phyloP scores from a whole-genome alignment of 2,113 vertebrate species.

The Heloderma charlesbogerti region DNA sequence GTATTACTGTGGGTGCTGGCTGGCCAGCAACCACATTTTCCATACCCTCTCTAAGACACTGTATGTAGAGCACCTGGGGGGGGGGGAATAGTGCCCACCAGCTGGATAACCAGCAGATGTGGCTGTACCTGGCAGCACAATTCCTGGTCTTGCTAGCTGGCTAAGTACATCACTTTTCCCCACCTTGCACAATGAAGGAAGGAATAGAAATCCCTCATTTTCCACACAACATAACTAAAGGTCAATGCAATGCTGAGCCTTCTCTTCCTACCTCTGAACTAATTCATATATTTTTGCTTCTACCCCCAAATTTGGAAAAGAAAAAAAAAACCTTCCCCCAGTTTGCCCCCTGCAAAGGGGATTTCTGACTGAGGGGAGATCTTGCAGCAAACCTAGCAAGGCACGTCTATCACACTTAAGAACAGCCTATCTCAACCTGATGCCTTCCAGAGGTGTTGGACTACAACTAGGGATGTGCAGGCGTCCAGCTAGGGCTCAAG shows the following conservation, averaged over 20 bases:
- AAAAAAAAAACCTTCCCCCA: neutral
- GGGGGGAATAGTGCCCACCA: neutral
- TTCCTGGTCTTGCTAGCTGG: neutral
- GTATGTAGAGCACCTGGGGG: neutral
- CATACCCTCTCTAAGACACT: neutral
- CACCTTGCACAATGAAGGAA: neutral
- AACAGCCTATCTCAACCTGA: neutral
- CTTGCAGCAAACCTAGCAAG: neutral
- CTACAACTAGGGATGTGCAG: too few relatives aligned
- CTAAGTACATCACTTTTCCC: neutral
- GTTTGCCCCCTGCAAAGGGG: neutral
- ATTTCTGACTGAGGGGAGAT: neutral
- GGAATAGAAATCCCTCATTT: neutral
- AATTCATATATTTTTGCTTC: neutral
- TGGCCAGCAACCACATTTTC: neutral
- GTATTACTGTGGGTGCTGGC: neutral
- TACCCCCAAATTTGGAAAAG: neutral
- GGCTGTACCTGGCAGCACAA: neutral
- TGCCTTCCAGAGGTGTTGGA: too few relatives aligned
- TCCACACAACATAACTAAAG: neutral
- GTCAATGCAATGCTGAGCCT: neutral
- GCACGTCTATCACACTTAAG: neutral
- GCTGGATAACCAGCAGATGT: neutral
- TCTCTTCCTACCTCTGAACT: neutral
- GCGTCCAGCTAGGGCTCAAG: too few relatives aligned